phyloP scores from a whole-genome alignment of 2,797 vertebrate species.

The Takifugu rubripes region DNA sequence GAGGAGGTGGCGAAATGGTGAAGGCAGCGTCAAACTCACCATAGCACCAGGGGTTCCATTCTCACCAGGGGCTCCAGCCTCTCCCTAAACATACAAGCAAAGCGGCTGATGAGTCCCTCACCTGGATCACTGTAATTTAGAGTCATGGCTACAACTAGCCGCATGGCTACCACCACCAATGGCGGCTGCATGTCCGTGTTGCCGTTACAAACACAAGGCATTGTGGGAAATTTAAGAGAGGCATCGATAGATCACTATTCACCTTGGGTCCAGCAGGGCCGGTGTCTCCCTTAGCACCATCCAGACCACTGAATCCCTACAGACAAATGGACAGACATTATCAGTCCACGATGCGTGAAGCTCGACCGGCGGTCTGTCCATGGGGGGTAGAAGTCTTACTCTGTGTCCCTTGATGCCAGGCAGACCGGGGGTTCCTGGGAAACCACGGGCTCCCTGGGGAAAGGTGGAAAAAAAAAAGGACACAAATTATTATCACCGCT shows the following conservation, averaged over 20 bases:
- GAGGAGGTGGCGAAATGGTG: background rate
- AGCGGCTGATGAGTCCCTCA: no score
- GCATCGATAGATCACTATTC: background rate
- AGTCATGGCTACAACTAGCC: no score
- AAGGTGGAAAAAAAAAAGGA: background rate
- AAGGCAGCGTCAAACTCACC: constrained; percentile 73
- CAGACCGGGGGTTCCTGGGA: constrained; percentile 96
- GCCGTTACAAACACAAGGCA: background rate
- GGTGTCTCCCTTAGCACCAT: constrained; percentile 93
- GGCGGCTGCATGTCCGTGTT: no score
- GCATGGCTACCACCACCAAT: no score
- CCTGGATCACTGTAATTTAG: no score
- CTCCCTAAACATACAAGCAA: constrained; percentile 76
- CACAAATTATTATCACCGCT: background rate
- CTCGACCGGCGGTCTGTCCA: background rate
- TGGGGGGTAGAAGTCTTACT: constrained; percentile 75
- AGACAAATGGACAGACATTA: constrained; percentile 15
- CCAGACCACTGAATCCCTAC: constrained; percentile 96
- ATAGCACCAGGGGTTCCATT: constrained; percentile 95
- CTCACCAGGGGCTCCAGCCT: constrained; percentile 88
- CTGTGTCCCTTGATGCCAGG: constrained; percentile 99
- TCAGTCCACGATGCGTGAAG: background rate
- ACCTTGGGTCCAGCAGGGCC: constrained; percentile 98
- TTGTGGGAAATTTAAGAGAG: background rate
- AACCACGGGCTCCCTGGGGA: constrained; percentile 90